Conservation (phyloP, 2,797 vertebrate species). For the Lepus townsendii region DNA sequence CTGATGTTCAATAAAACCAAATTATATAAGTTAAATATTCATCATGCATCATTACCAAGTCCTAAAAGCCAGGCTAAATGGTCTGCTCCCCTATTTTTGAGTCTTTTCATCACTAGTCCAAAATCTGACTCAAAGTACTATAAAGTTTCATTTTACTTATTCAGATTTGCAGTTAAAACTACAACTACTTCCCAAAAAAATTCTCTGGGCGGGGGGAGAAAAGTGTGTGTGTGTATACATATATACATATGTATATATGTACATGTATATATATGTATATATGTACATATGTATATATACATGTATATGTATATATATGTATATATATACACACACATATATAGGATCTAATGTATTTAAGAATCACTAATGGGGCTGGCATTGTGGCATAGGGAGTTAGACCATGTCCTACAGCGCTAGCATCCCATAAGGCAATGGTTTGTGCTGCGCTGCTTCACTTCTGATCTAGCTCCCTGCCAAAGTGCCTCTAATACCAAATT, state of each 20-base stretch:
- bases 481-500: background rate
- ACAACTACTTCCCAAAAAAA: background rate
- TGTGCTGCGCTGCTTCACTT: no score
- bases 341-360: background rate
- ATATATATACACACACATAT: no score
- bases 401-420: no score
- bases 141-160: background rate
- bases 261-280: no score
- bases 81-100: background rate
- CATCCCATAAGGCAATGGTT: no score
- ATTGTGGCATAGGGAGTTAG: no score
- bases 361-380: background rate
- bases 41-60: background rate
- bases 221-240: background rate
- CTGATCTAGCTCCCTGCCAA: no score
- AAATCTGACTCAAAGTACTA: background rate
- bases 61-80: background rate
- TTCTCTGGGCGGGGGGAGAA: background rate
- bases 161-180: background rate
- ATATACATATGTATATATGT: no score
- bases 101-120: background rate
- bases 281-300: no score
- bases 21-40: background rate
- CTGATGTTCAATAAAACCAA: background rate
- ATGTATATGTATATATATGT: no score